Base-by-base conservation (phyloP, 2,113 vertebrate genomes). In the Zonotrichia leucophrys region DNA sequence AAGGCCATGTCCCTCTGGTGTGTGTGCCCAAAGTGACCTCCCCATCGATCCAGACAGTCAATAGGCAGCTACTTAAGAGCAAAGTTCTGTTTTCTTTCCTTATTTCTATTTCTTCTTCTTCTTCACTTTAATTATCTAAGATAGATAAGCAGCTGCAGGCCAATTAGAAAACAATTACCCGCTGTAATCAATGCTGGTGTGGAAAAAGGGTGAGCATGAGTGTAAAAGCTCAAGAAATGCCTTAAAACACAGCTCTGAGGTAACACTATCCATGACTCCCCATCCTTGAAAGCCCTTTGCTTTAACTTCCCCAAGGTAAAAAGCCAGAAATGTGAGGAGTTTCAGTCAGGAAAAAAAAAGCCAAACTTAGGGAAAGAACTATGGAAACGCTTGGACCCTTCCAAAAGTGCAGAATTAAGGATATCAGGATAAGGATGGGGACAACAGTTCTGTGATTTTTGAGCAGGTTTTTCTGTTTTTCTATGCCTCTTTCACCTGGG, bases 131-230 rank as follows among this genome's bases (percentile, higher is more conserved):
- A 97, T 98, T 98, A 96, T 95, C 94, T 90, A 66, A 89, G 94
- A 85, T 96, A 97, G 97, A 97, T 97, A 97, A 97, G 92, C 92
- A 94, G 87, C 92, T 97, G 87, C 11, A 44, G 93, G 83, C 87
- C 97, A 97, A 97, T 97, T 97, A 97, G 96, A 97, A 97, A 97
- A 97, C 97, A 97, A 97, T 97, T 97, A 97, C 89, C 64, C 0
- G 0, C 85, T 82, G 92, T 94, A 97, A 96, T 97, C 96, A 96
- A 97, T 96, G 94, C 86, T 91, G 85, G 69, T 11, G 10, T 87
- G 83, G 74, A 86, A 47, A 77, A 84, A 88, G 73, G 63, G 58
- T 56, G 55, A 76, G 80, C 15, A 67, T 0, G 2, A 92, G 74
- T 1, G 0, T 73, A 73, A 93, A 92, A 94, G 83, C 66, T 72